Evolutionary conservation across 1,140 invertebrate genomes (phyloP), one percentile per base, ranked within the genome.

Genomic region (Polypedilum pembai): DNA sequence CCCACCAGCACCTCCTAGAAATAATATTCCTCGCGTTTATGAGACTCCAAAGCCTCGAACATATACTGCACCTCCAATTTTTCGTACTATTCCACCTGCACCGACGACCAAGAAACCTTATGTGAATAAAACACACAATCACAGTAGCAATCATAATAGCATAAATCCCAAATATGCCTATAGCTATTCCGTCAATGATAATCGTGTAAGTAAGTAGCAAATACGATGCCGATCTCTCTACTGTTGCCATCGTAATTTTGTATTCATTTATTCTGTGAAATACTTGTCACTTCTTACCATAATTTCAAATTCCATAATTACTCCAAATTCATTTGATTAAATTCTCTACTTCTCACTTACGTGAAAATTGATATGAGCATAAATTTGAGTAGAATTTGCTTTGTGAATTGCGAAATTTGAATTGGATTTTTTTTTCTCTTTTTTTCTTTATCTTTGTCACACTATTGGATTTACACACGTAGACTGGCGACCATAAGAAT

Each of bases 401-500:
- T 33, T 33, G 24, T 33, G 24, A 33, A 33, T 33, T 33, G 24
- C 24, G 24, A 33, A 33, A 33, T 33, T 33, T 33, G 24, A 33
- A 33, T 33, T 33, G 24, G 24, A 33, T 33, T 33, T 33, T 33
- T 33, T 33, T 5, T 33, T 33, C 24, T 33, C 5, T 33, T n/a
- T n/a, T n/a, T n/a, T n/a, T n/a, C n/a, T 33, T 33, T 3, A 33
- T 33, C 24, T 33, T 33, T 33, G 24, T 33, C 24, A 33, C 5
- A 33, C 24, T 33, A 33, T 33, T 33, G 24, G 24, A 33, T 33
- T 33, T 33, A 33, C 24, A 33, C 24, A 33, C 24, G 24, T 33
- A 85, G 77, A 90, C 86, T 63, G 88, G 90, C 73, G 87, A 88
- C 80, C 85, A 86, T 75, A 88, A 88, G 79, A 85, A 85, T 78